A percentile compares a stretch with the other conserved stretches of the same genome.
Evolutionary conservation across 2,797 vertebrate genomes (phyloP).

Genomic region (Spinibarbus caldwelli): DNA sequence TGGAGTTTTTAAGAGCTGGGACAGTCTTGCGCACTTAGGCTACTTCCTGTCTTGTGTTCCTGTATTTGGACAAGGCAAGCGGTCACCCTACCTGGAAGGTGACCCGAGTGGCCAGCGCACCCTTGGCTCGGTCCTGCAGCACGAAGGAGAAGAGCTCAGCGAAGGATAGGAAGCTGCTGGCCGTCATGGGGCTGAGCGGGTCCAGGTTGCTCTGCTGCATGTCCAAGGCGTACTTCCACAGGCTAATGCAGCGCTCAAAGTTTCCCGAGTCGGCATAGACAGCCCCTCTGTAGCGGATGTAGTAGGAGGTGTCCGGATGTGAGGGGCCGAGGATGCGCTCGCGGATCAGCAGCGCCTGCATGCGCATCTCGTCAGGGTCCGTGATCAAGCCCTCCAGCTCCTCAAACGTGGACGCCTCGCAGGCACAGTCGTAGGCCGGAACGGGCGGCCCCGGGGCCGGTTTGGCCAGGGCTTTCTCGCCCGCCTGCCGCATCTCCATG

Average conservation of each 20-base stretch:
- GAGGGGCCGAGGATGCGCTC: conserved; percentile 94
- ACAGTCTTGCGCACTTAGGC: no score
- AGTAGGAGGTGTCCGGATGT: conserved; percentile 96
- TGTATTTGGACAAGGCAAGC: no score
- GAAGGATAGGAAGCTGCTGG: conserved; percentile 95
- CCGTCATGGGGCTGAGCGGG: conserved; percentile 95
- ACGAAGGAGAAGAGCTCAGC: conserved; percentile 97
- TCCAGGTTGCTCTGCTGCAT: conserved; percentile 97
- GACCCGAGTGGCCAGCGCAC: conserved; percentile 85
- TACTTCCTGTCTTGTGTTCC: no score
- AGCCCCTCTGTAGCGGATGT: conserved; percentile 93
- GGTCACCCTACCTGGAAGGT: conserved; percentile 74
- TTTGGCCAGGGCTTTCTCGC: conserved; percentile 80
- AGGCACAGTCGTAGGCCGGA: conserved; percentile 88
- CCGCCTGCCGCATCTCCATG: conserved; percentile 88
- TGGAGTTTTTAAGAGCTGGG: no score
- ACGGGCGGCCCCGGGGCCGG: conserved; percentile 85
- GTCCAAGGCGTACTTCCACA: conserved; percentile 96
- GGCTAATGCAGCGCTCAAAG: conserved; percentile 92
- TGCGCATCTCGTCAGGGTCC: conserved; percentile 95
- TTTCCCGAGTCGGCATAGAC: conserved; percentile 96
- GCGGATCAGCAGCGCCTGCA: conserved; percentile 91
- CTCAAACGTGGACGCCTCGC: conserved; percentile 85
- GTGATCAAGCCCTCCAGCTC: conserved; percentile 94
- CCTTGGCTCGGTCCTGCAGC: conserved; percentile 93